Conservation (phyloP, 2,113 vertebrate genomes). For the mouse (Mus musculus) region DNA sequence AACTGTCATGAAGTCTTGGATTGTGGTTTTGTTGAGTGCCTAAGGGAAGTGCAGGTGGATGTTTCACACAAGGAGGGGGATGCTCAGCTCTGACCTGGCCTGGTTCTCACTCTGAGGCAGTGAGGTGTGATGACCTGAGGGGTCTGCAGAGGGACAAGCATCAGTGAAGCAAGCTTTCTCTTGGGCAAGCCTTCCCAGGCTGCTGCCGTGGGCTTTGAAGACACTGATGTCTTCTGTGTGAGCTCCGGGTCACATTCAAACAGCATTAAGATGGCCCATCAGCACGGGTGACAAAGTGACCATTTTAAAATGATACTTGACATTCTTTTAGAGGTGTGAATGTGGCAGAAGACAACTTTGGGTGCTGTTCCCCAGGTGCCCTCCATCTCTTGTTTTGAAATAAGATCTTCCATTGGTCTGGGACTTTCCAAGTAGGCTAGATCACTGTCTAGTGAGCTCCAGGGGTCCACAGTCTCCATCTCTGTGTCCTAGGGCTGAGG, state of each 20-base stretch:
- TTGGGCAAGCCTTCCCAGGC: too few relatives aligned
- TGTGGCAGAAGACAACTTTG: background rate
- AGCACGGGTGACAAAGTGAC: background rate
- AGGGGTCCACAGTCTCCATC: background rate
- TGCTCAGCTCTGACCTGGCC: background rate
- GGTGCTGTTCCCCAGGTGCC: background rate
- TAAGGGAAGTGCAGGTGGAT: background rate
- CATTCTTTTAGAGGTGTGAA: background rate
- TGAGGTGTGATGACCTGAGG: background rate
- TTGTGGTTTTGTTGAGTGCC: background rate
- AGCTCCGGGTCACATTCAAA: background rate
- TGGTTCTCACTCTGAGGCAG: background rate
- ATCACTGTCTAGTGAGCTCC: background rate
- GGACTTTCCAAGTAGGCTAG: background rate
- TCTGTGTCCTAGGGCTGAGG: background rate
- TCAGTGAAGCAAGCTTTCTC: background rate
- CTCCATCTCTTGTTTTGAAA: background rate
- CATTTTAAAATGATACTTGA: background rate
- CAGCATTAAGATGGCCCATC: background rate
- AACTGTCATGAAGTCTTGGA: background rate
- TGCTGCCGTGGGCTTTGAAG: accelerated
- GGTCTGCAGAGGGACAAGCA: background rate
- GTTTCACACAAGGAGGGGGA: background rate
- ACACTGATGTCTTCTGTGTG: background rate
- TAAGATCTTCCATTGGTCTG: background rate